These are phyloP conservation scores for Cremastinae sp. DNA, from an alignment of 2,888 invertebrate genomes.

Conservation along the genomic window DNA sequence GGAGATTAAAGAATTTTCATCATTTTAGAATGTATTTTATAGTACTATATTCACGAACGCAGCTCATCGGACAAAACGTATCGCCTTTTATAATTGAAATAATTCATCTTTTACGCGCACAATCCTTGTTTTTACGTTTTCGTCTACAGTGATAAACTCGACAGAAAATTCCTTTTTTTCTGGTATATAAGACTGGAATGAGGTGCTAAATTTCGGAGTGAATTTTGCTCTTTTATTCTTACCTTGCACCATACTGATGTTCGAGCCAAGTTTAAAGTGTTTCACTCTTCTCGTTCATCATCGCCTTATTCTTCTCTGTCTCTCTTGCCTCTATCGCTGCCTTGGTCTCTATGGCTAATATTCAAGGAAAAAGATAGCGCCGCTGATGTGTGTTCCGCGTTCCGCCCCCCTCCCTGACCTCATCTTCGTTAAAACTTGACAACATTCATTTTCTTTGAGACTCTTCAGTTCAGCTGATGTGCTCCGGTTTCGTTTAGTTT, in stretches of 20 bases:
- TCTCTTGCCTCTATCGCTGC: constrained; percentile 4
- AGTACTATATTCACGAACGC: neutral
- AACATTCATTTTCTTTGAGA: constrained; percentile 30
- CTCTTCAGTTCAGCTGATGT: constrained; percentile 24
- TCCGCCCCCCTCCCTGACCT: neutral
- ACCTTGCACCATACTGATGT: constrained; percentile 3
- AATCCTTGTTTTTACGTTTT: too few species aligned
- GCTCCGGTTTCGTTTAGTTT: neutral
- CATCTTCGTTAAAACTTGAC: constrained; percentile 50
- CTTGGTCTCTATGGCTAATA: constrained; percentile 13
- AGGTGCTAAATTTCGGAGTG: neutral
- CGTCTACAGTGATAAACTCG: constrained; percentile 1
- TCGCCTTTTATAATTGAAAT: too few species aligned
- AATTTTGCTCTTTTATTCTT: neutral
- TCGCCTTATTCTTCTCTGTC: constrained; percentile 1
- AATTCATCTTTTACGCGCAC: too few species aligned
- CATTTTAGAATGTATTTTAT: neutral
- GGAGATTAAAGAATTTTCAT: constrained; percentile 19
- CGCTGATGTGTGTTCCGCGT: constrained; percentile 10
- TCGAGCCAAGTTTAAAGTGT: constrained; percentile 27
- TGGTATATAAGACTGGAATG: neutral
- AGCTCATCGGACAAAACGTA: too few species aligned
- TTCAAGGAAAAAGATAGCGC: constrained; percentile 28
- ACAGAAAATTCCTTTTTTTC: neutral
- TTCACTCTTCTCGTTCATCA: constrained; percentile 15